These are phyloP conservation scores for Ichneumoninae sp. DNA, from an alignment of 2,888 invertebrate species.

Conservation along the genomic window DNA sequence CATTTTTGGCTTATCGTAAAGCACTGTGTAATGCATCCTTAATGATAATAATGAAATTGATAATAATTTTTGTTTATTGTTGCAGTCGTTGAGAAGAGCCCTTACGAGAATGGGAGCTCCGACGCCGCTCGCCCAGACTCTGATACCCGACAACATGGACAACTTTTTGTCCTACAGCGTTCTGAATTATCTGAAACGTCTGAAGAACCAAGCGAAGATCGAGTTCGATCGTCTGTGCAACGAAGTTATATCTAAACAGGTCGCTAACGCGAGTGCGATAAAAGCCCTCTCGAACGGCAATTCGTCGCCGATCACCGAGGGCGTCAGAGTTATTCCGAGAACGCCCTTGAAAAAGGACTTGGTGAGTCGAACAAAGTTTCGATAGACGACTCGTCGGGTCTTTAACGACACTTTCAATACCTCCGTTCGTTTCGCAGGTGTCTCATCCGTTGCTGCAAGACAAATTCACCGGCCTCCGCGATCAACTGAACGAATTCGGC, in stretches of 20 bases:
- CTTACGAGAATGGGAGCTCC: conserved; percentile 96
- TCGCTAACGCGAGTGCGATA: conserved; percentile 78
- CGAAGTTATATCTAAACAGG: conserved; percentile 90
- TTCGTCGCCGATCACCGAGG: conserved; percentile 88
- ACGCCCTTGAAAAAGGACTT: conserved; percentile 91
- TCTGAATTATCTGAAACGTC: conserved; percentile 96
- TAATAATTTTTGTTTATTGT: conserved; percentile 71
- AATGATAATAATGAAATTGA: background rate
- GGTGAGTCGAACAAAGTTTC: conserved; percentile 83
- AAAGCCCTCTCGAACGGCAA: conserved; percentile 80
- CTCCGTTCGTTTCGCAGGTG: conserved; percentile 71
- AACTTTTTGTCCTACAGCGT: conserved; percentile 97
- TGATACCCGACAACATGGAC: conserved; percentile 96
- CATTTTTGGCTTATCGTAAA: background rate
- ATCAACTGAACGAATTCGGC: conserved; percentile 94
- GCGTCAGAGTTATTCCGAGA: conserved; percentile 90
- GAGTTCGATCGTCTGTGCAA: conserved; percentile 95
- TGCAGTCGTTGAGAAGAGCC: conserved; percentile 94
- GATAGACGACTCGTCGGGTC: background rate
- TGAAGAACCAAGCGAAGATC: conserved; percentile 96
- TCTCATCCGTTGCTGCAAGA: conserved; percentile 93
- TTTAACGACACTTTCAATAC: background rate
- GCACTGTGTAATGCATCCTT: background rate
- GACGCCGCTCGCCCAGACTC: conserved; percentile 91
- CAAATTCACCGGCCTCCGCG: conserved; percentile 92